phyloP scores from a whole-genome alignment of 2,888 invertebrate species.

The Meloe dianella region DNA sequence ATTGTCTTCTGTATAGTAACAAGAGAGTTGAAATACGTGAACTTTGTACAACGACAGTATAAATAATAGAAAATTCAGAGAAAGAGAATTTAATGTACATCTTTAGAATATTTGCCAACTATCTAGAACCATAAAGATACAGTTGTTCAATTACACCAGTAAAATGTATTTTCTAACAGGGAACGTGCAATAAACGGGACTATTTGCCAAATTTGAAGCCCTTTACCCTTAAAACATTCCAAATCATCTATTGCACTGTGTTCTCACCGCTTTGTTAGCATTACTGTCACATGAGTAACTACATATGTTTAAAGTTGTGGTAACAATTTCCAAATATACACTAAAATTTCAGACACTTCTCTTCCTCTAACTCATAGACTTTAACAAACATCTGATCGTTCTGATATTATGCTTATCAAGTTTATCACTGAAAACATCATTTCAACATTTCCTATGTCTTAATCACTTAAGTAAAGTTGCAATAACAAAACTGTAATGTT shows the following conservation, averaged over 20 bases:
- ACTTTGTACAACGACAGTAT: slow-evolving; percentile 28
- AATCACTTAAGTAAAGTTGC: neutral
- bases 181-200: slow-evolving; percentile 24
- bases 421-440: slow-evolving; percentile 6
- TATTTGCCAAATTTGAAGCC: slow-evolving; percentile 26
- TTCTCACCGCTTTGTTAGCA: slow-evolving; percentile 28
- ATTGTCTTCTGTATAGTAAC: slow-evolving; percentile 2
- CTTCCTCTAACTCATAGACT: neutral
- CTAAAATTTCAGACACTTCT: slow-evolving; percentile 5
- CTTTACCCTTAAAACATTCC: slow-evolving; percentile 23
- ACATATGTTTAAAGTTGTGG: slow-evolving; percentile 12
- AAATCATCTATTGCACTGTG: slow-evolving; percentile 29
- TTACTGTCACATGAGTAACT: slow-evolving; percentile 25
- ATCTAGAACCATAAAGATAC: slow-evolving; percentile 32
- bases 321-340: slow-evolving; percentile 3
- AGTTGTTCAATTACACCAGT: slow-evolving; percentile 29
- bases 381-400: slow-evolving; percentile 1
- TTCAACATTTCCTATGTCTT: neutral
- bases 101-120: slow-evolving; percentile 37
- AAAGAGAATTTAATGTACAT: slow-evolving; percentile 41
- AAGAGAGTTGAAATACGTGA: slow-evolving; percentile 24
- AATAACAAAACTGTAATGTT: slow-evolving; percentile 1
- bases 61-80: slow-evolving; percentile 42
- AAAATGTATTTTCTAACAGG: slow-evolving; percentile 32
- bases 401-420: slow-evolving; percentile 6